A percentile compares a stretch with the other conserved stretches of the same genome.
Evolutionary conservation across 2,113 vertebrate species (phyloP).

Genomic region (Lepidothrix coronata): DNA sequence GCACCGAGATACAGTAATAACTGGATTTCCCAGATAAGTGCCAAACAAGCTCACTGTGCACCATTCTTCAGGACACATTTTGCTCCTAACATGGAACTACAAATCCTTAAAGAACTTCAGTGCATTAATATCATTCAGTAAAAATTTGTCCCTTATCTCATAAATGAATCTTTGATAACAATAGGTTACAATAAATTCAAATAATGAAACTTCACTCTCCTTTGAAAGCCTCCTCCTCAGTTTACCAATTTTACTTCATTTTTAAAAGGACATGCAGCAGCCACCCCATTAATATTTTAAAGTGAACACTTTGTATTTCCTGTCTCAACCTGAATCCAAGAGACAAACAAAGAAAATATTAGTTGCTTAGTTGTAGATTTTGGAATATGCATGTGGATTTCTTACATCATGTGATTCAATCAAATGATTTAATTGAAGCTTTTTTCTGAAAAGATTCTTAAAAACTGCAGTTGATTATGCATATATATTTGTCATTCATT

Average conservation of each 20-base stretch:
- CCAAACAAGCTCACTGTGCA: not conserved
- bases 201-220: not conserved
- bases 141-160: not conserved
- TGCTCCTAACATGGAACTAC: not conserved
- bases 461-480: not conserved
- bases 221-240: not conserved
- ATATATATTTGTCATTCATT: not conserved
- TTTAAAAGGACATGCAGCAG: not conserved
- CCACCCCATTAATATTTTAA: not conserved
- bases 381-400: not conserved
- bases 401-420: not conserved
- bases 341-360: not conserved
- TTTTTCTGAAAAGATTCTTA: not conserved
- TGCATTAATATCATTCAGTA: not conserved
- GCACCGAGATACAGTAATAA: not conserved
- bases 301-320: not conserved
- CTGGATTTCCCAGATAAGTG: not conserved
- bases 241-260: not conserved
- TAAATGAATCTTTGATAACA: not conserved
- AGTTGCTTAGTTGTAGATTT: not conserved
- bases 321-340: not conserved
- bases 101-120: not conserved
- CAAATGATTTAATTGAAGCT: not conserved
- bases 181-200: not conserved
- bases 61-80: not conserved